These are phyloP conservation scores for Limanda limanda DNA, from an alignment of 2,113 vertebrate species.

Conservation along the genomic window DNA sequence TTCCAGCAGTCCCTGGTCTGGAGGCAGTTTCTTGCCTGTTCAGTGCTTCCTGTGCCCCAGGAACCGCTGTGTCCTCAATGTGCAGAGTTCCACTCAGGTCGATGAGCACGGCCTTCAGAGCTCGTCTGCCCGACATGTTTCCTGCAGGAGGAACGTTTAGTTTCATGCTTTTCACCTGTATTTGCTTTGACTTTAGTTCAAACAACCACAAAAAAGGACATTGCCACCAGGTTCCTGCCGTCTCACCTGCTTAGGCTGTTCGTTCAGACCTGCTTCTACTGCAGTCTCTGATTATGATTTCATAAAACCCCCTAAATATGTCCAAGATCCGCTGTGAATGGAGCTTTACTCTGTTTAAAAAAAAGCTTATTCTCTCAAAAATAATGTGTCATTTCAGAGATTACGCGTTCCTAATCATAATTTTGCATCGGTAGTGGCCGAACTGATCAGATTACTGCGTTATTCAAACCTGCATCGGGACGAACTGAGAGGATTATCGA, in stretches of 20 bases:
- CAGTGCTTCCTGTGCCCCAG: slow-evolving; percentile 93
- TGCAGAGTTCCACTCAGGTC: slow-evolving; percentile 97
- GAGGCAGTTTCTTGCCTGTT: slow-evolving; percentile 82
- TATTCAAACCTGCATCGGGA: slow-evolving; percentile 60
- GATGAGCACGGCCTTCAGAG: slow-evolving; percentile 92
- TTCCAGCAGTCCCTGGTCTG: background rate
- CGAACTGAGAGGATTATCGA: slow-evolving; percentile 68
- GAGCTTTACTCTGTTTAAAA: slow-evolving; percentile 50
- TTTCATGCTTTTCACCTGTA: background rate
- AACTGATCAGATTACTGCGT: slow-evolving; percentile 67
- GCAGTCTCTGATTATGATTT: slow-evolving; percentile 38
- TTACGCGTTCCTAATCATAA: slow-evolving; percentile 65
- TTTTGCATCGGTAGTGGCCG: slow-evolving; percentile 59
- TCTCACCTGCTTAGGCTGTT: background rate
- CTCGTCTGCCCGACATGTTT: slow-evolving; percentile 86
- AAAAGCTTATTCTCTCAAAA: slow-evolving; percentile 56
- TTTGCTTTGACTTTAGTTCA: background rate
- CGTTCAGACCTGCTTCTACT: slow-evolving; percentile 37
- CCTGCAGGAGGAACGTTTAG: slow-evolving; percentile 20
- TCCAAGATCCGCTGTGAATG: slow-evolving; percentile 45
- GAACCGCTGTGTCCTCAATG: slow-evolving; percentile 91
- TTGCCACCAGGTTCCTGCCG: background rate
- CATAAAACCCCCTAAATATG: slow-evolving; percentile 35
- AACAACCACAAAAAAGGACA: background rate
- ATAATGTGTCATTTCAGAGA: slow-evolving; percentile 57